Evolutionary conservation across 2,888 invertebrate genomes (phyloP).

Genomic region (Nomada hirtipes): DNA sequence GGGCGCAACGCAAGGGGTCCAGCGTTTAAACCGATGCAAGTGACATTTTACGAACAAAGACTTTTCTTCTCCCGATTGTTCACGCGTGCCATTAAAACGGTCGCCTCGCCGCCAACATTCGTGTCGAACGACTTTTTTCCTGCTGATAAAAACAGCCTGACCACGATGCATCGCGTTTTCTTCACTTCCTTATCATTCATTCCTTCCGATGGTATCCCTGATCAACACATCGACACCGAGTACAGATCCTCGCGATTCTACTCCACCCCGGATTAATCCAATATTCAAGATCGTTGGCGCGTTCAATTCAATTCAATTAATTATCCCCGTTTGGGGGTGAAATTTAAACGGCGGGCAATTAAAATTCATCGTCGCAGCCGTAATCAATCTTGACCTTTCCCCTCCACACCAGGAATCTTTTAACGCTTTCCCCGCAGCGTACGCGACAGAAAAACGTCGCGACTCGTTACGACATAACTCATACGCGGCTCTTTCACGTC

Average conservation of each 20-base stretch:
- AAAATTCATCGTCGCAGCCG: slow-evolving; percentile 7
- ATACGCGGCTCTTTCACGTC: slow-evolving; percentile 55
- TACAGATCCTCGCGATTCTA: background rate
- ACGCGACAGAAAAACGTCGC: slow-evolving; percentile 15
- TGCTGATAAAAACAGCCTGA: background rate
- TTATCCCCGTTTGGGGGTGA: background rate
- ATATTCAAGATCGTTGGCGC: background rate
- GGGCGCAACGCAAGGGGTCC: slow-evolving; percentile 28
- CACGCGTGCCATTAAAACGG: slow-evolving; percentile 49
- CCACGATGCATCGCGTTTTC: background rate
- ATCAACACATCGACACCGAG: background rate
- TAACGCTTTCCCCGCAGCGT: background rate
- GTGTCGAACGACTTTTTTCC: slow-evolving; percentile 25
- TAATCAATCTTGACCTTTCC: slow-evolving; percentile 42
- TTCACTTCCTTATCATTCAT: background rate
- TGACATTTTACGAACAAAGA: slow-evolving; percentile 54
- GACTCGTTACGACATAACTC: slow-evolving; percentile 52
- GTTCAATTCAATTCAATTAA: background rate
- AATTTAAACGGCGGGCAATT: background rate
- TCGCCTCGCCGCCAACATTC: slow-evolving; percentile 4
- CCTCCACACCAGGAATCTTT: slow-evolving; percentile 7
- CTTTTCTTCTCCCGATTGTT: slow-evolving; percentile 21
- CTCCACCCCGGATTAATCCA: background rate
- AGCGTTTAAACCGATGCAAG: slow-evolving; percentile 32
- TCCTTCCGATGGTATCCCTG: background rate